Percentiles rank a stretch among this genome's conserved stretches.
Evolutionary conservation across 1,140 invertebrate species (phyloP).

Genomic region (Linepithema humile): DNA sequence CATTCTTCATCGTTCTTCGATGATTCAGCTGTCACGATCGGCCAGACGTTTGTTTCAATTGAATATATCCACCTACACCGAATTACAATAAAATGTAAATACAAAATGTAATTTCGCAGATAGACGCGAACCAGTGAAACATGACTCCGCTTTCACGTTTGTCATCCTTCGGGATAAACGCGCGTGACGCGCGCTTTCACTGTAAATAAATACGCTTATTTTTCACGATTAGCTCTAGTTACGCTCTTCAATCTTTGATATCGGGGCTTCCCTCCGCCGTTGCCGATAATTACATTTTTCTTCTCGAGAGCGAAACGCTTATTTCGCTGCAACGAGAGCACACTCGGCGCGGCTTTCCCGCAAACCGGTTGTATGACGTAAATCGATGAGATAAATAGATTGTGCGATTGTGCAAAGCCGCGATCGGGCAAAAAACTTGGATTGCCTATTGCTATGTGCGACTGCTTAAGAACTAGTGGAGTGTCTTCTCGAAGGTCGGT

Average conservation of each 20-base stretch:
- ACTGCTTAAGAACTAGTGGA: not conserved
- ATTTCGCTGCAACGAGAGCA: constrained; percentile 11
- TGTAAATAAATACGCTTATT: not conserved
- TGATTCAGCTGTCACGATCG: constrained; percentile 53
- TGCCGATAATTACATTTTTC: not conserved
- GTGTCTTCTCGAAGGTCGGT: not conserved
- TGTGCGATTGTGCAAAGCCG: constrained; percentile 1
- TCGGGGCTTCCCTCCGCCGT: not conserved
- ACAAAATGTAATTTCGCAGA: not conserved
- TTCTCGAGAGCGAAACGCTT: not conserved
- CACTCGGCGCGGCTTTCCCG: not conserved
- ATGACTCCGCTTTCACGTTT: too few relatives aligned
- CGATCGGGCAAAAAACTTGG: not conserved
- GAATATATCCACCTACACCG: not conserved
- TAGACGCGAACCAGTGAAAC: not conserved
- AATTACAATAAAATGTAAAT: constrained; percentile 19
- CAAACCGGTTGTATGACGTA: constrained; percentile 55
- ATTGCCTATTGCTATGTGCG: not conserved
- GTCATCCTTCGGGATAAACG: not conserved
- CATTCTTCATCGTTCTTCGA: constrained; percentile 50
- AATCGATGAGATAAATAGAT: constrained; percentile 35
- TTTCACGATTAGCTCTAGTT: not conserved
- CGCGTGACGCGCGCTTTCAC: not conserved
- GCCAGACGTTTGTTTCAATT: constrained; percentile 1
- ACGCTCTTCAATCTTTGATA: not conserved